Percentiles rank a stretch among this genome's conserved stretches.
phyloP scores from a whole-genome alignment of 2,888 invertebrate species.

The Osedax frankpressi region DNA sequence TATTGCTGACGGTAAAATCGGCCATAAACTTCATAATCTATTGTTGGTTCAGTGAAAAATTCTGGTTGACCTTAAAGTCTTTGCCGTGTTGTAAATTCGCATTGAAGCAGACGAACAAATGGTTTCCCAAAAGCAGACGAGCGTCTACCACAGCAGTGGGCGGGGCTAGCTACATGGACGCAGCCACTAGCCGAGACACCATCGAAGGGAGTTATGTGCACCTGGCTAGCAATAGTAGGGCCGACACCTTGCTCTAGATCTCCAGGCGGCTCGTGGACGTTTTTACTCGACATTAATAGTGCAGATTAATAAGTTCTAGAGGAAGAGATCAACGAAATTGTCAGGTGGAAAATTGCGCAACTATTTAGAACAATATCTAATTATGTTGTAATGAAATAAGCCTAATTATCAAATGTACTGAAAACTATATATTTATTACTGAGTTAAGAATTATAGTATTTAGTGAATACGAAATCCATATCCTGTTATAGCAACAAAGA shows the following conservation, averaged over 20 bases:
- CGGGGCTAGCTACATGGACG: not conserved
- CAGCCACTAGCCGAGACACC: not conserved
- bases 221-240: not conserved
- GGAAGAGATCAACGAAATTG: no score
- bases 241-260: not conserved
- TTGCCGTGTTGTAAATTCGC: not conserved
- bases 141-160: not conserved
- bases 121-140: not conserved
- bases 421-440: no score
- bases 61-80: conserved; percentile 39
- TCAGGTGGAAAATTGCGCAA: no score
- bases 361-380: no score
- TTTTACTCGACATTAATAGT: no score
- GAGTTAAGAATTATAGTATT: no score
- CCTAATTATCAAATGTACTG: no score
- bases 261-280: no score
- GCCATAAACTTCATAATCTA: conserved; percentile 42
- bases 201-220: not conserved
- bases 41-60: conserved; percentile 45
- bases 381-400: no score
- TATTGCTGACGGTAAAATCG: conserved; percentile 37
- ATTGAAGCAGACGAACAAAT: not conserved
- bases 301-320: no score
- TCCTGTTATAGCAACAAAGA: no score
- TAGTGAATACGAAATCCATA: no score